Percentiles rank a stretch among this genome's conserved stretches.
Evolutionary conservation across 1,140 invertebrate species (phyloP).

Genomic region (Drosophila suzukii): DNA sequence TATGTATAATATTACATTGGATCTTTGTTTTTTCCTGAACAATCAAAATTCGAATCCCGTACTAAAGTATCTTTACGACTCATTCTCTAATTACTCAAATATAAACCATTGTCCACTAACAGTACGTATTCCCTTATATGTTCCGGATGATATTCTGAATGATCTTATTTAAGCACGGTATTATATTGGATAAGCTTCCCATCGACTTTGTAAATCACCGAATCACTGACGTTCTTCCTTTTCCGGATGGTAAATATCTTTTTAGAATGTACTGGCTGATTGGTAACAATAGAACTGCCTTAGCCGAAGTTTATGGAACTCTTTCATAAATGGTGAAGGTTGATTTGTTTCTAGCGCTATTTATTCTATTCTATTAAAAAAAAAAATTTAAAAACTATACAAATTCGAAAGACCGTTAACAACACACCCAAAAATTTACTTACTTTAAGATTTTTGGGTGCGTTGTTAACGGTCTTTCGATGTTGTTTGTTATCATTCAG

Average conservation of each 20-base stretch:
- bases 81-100: background rate
- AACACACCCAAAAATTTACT: too few species aligned
- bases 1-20: conserved; percentile 6
- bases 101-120: conserved; percentile 10
- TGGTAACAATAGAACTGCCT: background rate
- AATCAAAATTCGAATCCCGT: conserved; percentile 11
- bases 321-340: background rate
- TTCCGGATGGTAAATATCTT: conserved; percentile 11
- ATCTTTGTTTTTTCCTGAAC: conserved; percentile 2
- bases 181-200: conserved; percentile 12
- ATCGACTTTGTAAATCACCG: background rate
- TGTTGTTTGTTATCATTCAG: too few species aligned
- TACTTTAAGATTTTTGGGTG: too few species aligned
- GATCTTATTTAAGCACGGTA: background rate
- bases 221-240: conserved; percentile 2
- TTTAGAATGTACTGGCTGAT: background rate
- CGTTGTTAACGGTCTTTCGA: too few species aligned
- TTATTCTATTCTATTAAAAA: too few species aligned
- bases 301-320: background rate
- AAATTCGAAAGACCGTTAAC: too few species aligned
- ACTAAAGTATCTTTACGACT: background rate
- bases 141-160: too few species aligned
- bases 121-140: conserved; percentile 1
- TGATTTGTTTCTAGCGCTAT: background rate
- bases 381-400: too few species aligned